Evolutionary conservation across 2,113 vertebrate genomes (phyloP), one percentile per base, ranked within the genome.

Genomic region (Tauraco erythrolophus): DNA sequence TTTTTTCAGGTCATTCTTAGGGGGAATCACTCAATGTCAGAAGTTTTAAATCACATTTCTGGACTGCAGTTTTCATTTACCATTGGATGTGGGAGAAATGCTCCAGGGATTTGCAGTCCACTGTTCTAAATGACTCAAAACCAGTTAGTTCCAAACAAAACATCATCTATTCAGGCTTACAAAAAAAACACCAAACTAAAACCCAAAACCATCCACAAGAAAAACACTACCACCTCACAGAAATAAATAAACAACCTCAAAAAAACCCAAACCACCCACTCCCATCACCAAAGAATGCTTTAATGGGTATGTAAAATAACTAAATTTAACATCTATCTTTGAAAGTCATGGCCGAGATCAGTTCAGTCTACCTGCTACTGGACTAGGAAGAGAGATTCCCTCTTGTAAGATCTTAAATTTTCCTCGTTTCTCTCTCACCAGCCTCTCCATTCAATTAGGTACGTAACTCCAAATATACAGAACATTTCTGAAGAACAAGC

Each of bases 161-260:
- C 10, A 19, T 14, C 7, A 19, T n/a, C 74, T 66, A 64, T 68
- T 62, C 18, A 50, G 46, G 72, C 10, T 0, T 28, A 50, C 9
- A 15, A 5, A 46, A 58, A 57, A 58, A 7, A 1, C 14, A 28
- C 4, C 35, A 0, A 30, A 37, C 2, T 24, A 28, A 70, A 50
- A 8, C 4, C 13, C 18, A 1, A 72, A 65, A 60, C 3, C 16
- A 46, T 14, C 4, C 2, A 7, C 5, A 13, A n/a, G 48, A 33
- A 31, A 61, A 31, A 4, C 5, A 18, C 4, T 24, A 13, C 8
- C 16, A 51, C 14, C 2, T 1, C 30, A 11, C 45, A 37, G 2
- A 50, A 68, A 57, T 30, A 65, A 58, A 9, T 17, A 27, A 3
- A 27, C 51, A 19, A 19, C 8, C 7, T 12, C 14, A 2, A 37